phyloP scores from a whole-genome alignment of 2,888 invertebrate species.

The Ophion costatus region DNA sequence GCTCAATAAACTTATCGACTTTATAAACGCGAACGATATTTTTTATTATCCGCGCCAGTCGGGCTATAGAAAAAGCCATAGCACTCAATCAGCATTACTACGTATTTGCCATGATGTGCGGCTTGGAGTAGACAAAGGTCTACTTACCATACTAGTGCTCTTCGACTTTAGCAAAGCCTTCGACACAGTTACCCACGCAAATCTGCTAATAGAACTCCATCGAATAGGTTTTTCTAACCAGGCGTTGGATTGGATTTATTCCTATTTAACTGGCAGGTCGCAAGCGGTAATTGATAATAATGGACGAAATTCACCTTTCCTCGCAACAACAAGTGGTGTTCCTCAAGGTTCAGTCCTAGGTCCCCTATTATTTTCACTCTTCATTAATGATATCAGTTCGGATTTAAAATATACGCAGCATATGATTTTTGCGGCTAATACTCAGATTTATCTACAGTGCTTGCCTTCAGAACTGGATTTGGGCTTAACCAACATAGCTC shows the following conservation, averaged over 20 bases:
- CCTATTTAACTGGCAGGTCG: background rate
- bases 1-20: too few relatives aligned
- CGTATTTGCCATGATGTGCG: background rate
- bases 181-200: background rate
- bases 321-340: background rate
- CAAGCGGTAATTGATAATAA: background rate
- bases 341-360: constrained; percentile 14
- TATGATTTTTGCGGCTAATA: too few relatives aligned
- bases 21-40: too few relatives aligned
- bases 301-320: background rate
- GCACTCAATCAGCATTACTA: background rate
- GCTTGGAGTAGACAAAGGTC: background rate
- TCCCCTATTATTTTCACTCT: too few relatives aligned
- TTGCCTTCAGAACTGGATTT: too few relatives aligned
- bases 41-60: too few relatives aligned
- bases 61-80: background rate
- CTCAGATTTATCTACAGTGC: too few relatives aligned
- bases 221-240: background rate
- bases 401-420: too few relatives aligned
- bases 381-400: too few relatives aligned
- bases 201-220: background rate
- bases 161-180: constrained; percentile 21
- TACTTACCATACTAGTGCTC: background rate
- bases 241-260: background rate
- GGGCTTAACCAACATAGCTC: too few relatives aligned